Evolutionary conservation across 2,888 invertebrate genomes (phyloP).

Genomic region (Sinohyriopsis cumingii): DNA sequence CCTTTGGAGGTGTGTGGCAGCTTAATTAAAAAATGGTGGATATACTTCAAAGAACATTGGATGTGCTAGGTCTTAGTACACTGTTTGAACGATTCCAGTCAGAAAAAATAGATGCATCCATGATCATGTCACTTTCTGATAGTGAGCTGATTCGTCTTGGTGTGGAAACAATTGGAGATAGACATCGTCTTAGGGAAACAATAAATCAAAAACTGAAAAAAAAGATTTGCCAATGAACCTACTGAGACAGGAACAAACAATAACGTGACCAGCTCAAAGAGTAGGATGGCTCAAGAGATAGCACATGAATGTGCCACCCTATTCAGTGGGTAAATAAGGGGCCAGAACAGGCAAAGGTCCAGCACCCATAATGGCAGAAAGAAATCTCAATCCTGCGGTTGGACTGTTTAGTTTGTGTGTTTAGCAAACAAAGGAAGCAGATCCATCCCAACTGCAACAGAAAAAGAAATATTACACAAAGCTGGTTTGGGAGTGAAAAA

Average conservation of each 20-base stretch:
- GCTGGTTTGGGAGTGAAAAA: slow-evolving; percentile 2
- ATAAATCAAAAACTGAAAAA: neutral
- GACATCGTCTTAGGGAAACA: neutral
- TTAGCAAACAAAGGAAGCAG: neutral
- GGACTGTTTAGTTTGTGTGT: slow-evolving; percentile 4
- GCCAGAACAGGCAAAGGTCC: too few species aligned
- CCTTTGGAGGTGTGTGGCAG: too few species aligned
- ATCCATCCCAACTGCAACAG: slow-evolving; percentile 1
- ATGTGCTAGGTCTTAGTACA: neutral
- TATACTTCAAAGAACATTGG: neutral
- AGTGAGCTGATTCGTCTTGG: neutral
- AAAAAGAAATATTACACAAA: slow-evolving; percentile 1
- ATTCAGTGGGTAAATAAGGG: too few species aligned
- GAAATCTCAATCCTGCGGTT: neutral
- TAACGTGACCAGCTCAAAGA: neutral
- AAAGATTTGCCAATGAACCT: too few species aligned
- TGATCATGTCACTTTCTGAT: slow-evolving; percentile 1
- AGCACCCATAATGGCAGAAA: neutral
- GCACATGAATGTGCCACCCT: too few species aligned
- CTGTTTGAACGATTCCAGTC: neutral
- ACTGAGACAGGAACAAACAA: neutral
- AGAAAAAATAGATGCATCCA: slow-evolving; percentile 1
- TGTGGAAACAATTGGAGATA: slow-evolving; percentile 1
- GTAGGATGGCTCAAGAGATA: too few species aligned
- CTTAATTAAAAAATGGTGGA: neutral